Conservation (phyloP, 2,888 invertebrate genomes). For the Tubiluchus corallicola region DNA sequence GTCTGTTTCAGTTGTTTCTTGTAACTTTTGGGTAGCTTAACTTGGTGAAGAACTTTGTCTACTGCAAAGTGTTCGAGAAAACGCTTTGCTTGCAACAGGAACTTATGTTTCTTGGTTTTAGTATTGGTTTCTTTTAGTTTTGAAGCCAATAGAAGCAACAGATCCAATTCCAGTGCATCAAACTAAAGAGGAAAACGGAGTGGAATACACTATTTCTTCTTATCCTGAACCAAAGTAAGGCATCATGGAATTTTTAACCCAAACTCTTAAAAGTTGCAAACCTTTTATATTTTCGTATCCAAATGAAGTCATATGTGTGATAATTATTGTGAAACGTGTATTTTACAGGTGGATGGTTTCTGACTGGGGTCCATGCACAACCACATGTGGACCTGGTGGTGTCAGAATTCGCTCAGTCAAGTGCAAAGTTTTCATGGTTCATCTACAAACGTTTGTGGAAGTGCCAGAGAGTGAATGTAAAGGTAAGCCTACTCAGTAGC, state of each 20-base stretch:
- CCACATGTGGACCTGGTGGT: conserved; percentile 59
- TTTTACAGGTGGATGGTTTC: conserved; percentile 1
- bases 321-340: no score
- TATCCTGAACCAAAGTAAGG: conserved; percentile 3
- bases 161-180: neutral
- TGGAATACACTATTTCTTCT: neutral
- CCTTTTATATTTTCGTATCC: no score
- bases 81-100: no score
- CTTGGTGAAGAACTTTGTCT: no score
- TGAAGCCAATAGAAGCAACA: neutral
- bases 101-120: no score
- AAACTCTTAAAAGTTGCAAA: no score
- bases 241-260: no score
- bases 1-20: no score
- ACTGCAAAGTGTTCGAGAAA: no score
- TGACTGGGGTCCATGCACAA: conserved; percentile 41
- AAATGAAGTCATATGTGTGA: no score
- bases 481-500: conserved; percentile 14
- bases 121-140: no score
- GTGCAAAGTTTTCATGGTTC: conserved; percentile 34
- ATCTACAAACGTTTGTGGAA: conserved; percentile 15
- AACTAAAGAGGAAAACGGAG: neutral
- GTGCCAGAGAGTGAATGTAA: conserved; percentile 23
- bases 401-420: conserved; percentile 70
- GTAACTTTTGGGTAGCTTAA: no score